These are phyloP conservation scores for Arrhopalites spinosus DNA, from an alignment of 2,888 invertebrate species.

Conservation along the genomic window DNA sequence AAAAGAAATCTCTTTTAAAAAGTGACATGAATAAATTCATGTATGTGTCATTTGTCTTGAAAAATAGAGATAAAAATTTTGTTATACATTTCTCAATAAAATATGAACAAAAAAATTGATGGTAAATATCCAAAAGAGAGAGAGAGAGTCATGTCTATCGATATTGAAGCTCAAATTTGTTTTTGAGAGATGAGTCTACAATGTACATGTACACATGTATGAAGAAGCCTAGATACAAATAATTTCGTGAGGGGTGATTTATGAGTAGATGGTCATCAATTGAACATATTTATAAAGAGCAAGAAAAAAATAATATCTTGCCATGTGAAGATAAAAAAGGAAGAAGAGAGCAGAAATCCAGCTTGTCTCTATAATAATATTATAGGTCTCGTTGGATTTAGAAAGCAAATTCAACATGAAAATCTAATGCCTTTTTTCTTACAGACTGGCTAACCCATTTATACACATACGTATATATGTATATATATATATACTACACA, in stretches of 20 bases:
- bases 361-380: too few relatives aligned
- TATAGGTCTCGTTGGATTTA: background rate
- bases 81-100: too few relatives aligned
- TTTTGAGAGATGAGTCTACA: background rate
- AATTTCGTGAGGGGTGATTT: constrained; percentile 8
- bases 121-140: too few relatives aligned
- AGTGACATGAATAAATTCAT: background rate
- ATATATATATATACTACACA: too few relatives aligned
- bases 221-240: background rate
- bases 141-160: too few relatives aligned
- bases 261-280: constrained; percentile 6
- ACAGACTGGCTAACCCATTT: constrained; percentile 1
- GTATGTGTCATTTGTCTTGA: background rate
- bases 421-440: constrained; percentile 3
- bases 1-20: background rate
- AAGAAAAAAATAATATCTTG: background rate
- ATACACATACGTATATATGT: background rate
- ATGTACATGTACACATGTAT: background rate
- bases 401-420: constrained; percentile 11
- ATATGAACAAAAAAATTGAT: too few relatives aligned
- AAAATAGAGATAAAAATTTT: background rate
- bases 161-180: too few relatives aligned
- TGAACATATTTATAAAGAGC: background rate
- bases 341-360: too few relatives aligned
- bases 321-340: too few relatives aligned